Conservation (phyloP, 2,888 invertebrate species). For the Mythimna albipuncta region DNA sequence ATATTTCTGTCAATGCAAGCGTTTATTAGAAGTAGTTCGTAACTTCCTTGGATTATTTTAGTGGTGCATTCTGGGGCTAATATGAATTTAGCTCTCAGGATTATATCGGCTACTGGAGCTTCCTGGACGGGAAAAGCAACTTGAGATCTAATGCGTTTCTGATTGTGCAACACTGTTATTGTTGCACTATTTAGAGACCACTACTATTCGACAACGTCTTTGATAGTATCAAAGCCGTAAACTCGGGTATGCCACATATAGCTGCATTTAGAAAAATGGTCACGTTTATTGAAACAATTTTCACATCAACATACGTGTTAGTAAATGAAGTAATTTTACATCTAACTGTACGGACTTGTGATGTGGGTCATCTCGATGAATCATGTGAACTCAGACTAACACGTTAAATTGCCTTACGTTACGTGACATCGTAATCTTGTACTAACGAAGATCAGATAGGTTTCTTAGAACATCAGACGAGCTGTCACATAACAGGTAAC, state of each 20-base stretch:
- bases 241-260: slow-evolving; percentile 4
- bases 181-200: slow-evolving; percentile 26
- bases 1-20: slow-evolving; percentile 66
- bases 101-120: slow-evolving; percentile 70
- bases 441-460: slow-evolving; percentile 58
- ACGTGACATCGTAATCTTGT: slow-evolving; percentile 79
- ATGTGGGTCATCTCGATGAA: slow-evolving; percentile 83
- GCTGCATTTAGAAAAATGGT: slow-evolving; percentile 34
- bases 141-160: slow-evolving; percentile 73
- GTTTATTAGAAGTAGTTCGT: slow-evolving; percentile 58
- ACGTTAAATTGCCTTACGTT: slow-evolving; percentile 74
- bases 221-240: slow-evolving; percentile 6
- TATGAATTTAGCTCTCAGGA: slow-evolving; percentile 65
- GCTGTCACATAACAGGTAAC: slow-evolving; percentile 32
- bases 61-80: slow-evolving; percentile 60
- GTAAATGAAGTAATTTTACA: slow-evolving; percentile 54
- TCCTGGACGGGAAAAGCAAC: slow-evolving; percentile 81
- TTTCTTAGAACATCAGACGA: slow-evolving; percentile 50
- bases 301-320: slow-evolving; percentile 44
- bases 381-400: slow-evolving; percentile 77
- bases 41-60: slow-evolving; percentile 65
- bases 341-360: slow-evolving; percentile 76
- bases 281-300: slow-evolving; percentile 50
- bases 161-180: slow-evolving; percentile 72
- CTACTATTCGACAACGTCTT: slow-evolving; percentile 26